phyloP scores from a whole-genome alignment of 2,113 vertebrate genomes.

The Casuarius casuarius region DNA sequence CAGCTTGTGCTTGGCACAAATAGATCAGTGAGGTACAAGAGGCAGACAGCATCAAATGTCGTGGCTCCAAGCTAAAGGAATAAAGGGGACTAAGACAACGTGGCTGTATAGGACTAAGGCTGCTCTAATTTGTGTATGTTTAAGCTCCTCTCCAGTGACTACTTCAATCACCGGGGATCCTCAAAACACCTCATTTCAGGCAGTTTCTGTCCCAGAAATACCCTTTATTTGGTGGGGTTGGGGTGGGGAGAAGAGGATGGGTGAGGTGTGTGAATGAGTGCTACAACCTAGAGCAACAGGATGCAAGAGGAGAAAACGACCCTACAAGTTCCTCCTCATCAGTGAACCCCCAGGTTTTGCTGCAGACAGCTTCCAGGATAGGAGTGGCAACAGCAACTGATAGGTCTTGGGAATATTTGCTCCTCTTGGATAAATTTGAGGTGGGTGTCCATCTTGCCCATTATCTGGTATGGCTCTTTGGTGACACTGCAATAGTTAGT shows the following conservation, averaged over 20 bases:
- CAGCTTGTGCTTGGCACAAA: not conserved
- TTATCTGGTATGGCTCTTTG: not conserved
- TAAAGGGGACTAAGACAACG: not conserved
- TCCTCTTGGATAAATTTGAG: not conserved
- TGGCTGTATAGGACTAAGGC: not conserved
- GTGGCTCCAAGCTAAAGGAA: not conserved
- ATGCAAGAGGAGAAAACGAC: not conserved
- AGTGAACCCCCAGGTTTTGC: not conserved
- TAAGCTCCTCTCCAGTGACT: not conserved
- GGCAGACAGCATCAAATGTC: not conserved
- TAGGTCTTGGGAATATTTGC: not conserved
- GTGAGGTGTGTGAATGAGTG: not conserved
- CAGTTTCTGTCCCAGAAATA: not conserved
- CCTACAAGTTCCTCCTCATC: not conserved
- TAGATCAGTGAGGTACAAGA: accelerated
- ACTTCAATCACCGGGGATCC: not conserved
- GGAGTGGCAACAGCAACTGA: not conserved
- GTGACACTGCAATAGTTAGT: not conserved
- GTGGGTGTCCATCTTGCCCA: not conserved
- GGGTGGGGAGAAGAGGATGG: not conserved
- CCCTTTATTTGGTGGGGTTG: not conserved
- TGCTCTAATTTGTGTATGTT: not conserved
- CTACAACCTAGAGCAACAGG: not conserved
- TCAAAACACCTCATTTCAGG: not conserved
- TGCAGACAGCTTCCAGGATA: not conserved